Evolutionary conservation across 1,140 invertebrate genomes (phyloP).

Genomic region (Diorhabda elongata): DNA sequence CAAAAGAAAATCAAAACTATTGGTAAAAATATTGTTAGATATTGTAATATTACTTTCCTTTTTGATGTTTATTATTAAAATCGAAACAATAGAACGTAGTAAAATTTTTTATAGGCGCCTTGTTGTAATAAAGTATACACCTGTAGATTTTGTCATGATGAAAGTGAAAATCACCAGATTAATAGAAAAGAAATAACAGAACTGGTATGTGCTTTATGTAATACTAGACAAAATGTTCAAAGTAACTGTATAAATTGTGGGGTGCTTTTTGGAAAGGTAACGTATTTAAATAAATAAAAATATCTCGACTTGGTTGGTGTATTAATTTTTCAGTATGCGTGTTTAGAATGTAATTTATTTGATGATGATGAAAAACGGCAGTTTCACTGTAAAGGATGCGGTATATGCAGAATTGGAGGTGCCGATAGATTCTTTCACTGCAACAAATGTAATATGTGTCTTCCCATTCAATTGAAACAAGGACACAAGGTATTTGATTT

Average conservation of each 20-base stretch:
- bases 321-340: conserved; percentile 66
- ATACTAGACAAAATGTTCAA: conserved; percentile 74
- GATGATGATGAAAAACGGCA: conserved; percentile 84
- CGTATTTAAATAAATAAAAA: conserved; percentile 1
- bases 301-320: neutral
- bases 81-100: neutral
- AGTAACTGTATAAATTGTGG: conserved; percentile 70
- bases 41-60: neutral
- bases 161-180: conserved; percentile 75
- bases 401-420: conserved; percentile 82
- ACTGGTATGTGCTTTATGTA: conserved; percentile 76
- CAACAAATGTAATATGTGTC: conserved; percentile 80
- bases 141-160: conserved; percentile 85
- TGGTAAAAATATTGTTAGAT: conserved; percentile 56
- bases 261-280: conserved; percentile 71
- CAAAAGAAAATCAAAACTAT: conserved; percentile 75
- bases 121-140: conserved; percentile 84
- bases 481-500: conserved; percentile 66
- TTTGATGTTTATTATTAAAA: conserved; percentile 33
- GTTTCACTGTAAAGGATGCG: conserved; percentile 85
- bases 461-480: conserved; percentile 71
- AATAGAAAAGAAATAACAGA: conserved; percentile 77
- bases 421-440: conserved; percentile 85
- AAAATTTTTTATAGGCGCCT: conserved; percentile 60
- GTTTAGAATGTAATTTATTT: conserved; percentile 81